A percentile compares a stretch with the other conserved stretches of the same genome.
Conservation (phyloP, 2,113 vertebrate species). For the Hydrochoerus hydrochaeris region DNA sequence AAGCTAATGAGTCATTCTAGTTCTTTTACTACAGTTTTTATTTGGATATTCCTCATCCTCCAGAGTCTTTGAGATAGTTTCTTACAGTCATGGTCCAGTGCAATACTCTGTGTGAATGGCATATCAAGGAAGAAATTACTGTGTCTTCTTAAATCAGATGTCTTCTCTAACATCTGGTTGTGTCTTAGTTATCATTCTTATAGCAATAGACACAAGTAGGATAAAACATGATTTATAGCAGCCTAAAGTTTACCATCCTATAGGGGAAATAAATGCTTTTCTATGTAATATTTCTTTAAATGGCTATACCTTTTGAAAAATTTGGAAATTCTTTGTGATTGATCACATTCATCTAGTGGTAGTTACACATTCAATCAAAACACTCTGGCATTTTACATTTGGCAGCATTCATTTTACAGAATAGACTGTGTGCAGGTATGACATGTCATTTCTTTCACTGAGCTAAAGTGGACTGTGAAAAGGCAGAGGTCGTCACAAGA, state of each 20-base stretch:
- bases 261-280: not conserved
- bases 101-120: not conserved
- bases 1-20: not conserved
- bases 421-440: not conserved
- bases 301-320: conserved; percentile 34
- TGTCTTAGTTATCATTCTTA: not conserved
- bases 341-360: not conserved
- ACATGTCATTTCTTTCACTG: not conserved
- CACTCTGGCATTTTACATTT: not conserved
- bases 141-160: conserved; percentile 6
- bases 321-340: conserved; percentile 14
- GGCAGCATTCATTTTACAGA: not conserved
- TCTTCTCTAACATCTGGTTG: not conserved
- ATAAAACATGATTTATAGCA: not conserved
- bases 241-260: not conserved
- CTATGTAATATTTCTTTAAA: conserved; percentile 42
- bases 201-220: not conserved
- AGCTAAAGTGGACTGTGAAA: not conserved
- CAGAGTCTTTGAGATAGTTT: not conserved
- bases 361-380: not conserved
- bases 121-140: conserved; percentile 20
- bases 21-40: conserved; percentile 14
- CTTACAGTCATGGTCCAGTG: not conserved
- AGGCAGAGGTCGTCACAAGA: not conserved
- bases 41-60: not conserved